A percentile compares a stretch with the other conserved stretches of the same genome.
phyloP scores from a whole-genome alignment of 2,888 invertebrate species.

The Acanthosepion lycidas region DNA sequence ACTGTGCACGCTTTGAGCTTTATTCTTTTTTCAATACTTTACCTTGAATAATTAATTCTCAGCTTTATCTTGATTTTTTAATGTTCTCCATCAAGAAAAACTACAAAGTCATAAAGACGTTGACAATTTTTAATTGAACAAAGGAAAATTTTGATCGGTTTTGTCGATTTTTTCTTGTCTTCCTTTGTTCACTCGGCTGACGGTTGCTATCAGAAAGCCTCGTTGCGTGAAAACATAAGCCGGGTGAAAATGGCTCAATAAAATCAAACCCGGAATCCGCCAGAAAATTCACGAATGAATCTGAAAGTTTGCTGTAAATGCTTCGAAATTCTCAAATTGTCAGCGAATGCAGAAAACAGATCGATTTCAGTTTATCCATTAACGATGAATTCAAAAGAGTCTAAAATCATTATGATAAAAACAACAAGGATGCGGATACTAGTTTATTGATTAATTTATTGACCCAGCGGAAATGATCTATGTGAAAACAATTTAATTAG shows the following conservation, averaged over 20 bases:
- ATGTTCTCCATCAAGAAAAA: not conserved
- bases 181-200: not conserved
- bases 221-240: not conserved
- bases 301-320: not conserved
- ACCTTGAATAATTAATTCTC: not conserved
- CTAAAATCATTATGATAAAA: too few relatives aligned
- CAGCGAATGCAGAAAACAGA: too few relatives aligned
- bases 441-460: too few relatives aligned
- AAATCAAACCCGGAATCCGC: not conserved
- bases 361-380: too few relatives aligned
- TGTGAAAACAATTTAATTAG: too few relatives aligned
- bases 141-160: not conserved
- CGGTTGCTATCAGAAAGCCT: not conserved
- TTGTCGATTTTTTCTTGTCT: not conserved
- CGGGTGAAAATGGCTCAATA: not conserved
- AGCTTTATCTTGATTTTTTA: not conserved
- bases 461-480: too few relatives aligned
- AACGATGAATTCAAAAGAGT: too few relatives aligned
- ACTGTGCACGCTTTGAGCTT: not conserved
- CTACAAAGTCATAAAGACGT: not conserved
- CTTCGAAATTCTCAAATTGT: not conserved
- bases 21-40: not conserved
- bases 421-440: too few relatives aligned
- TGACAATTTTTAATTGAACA: not conserved
- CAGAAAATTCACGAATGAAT: not conserved